Conservation (phyloP, 2,888 invertebrate species). For the Antheraea assamensis region DNA sequence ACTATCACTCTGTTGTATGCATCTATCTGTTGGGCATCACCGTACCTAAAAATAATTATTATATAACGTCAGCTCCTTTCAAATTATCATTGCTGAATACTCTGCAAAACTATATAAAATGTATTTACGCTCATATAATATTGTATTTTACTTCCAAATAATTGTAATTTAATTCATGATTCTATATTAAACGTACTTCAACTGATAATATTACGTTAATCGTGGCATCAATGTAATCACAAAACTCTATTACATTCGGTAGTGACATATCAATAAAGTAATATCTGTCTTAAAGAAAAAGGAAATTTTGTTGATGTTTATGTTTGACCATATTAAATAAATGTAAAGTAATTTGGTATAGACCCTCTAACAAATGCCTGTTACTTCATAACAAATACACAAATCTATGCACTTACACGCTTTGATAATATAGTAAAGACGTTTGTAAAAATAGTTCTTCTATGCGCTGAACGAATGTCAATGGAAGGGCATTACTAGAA, state of each 20-base stretch:
- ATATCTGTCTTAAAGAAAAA: no score
- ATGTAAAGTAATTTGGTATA: not conserved
- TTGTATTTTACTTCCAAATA: not conserved
- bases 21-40: constrained; percentile 25
- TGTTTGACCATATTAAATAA: not conserved
- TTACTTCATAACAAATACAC: not conserved
- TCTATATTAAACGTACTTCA: not conserved
- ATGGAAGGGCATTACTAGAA: constrained; percentile 37
- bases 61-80: not conserved
- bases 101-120: not conserved
- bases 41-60: constrained; percentile 29
- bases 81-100: not conserved
- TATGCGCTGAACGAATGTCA: constrained; percentile 40
- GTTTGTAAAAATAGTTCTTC: constrained; percentile 37
- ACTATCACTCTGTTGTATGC: constrained; percentile 38
- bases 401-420: constrained; percentile 29
- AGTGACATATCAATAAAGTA: no score
- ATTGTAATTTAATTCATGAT: not conserved
- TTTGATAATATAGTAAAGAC: constrained; percentile 9
- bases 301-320: no score
- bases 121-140: no score
- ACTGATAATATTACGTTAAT: not conserved
- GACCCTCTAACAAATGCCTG: not conserved
- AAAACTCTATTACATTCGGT: not conserved
- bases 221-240: not conserved